A percentile compares a stretch with the other conserved stretches of the same genome.
Conservation (phyloP, 2,113 vertebrate genomes). For the Rhadina sibilatrix region DNA sequence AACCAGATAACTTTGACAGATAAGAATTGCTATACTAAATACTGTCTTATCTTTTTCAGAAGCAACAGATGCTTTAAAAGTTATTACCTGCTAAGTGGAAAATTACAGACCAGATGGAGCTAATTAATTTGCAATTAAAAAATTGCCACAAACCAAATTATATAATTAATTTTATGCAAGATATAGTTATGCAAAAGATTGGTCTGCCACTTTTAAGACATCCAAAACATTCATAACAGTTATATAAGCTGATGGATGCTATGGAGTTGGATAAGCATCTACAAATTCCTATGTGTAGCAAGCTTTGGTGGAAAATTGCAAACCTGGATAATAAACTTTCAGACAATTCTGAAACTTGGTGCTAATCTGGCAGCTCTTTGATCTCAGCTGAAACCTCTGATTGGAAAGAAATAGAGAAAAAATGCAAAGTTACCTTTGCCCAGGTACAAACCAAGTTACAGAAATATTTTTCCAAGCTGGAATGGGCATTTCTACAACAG, state of each 20-base stretch:
- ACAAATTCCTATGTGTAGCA: background rate
- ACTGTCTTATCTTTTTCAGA: constrained; percentile 50
- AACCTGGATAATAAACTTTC: background rate
- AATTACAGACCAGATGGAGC: constrained; percentile 72
- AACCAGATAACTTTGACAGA: constrained; percentile 8
- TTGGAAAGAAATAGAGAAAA: background rate
- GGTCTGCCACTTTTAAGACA: background rate
- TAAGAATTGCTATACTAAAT: constrained; percentile 35
- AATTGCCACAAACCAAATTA: constrained; percentile 69
- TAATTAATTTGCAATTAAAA: constrained; percentile 78
- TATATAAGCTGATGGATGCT: background rate
- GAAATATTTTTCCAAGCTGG: background rate
- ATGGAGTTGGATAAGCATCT: background rate
- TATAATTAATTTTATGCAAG: constrained; percentile 66
- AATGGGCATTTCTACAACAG: background rate
- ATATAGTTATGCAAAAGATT: background rate
- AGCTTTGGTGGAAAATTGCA: background rate
- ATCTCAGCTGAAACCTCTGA: background rate
- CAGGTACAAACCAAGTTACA: background rate
- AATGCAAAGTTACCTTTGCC: background rate
- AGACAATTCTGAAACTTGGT: background rate
- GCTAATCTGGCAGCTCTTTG: background rate
- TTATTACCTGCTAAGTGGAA: constrained; percentile 75
- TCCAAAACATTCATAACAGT: background rate
- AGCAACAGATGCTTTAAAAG: constrained; percentile 68